phyloP scores from a whole-genome alignment of 2,113 vertebrate genomes.

The Symphodus melops region DNA sequence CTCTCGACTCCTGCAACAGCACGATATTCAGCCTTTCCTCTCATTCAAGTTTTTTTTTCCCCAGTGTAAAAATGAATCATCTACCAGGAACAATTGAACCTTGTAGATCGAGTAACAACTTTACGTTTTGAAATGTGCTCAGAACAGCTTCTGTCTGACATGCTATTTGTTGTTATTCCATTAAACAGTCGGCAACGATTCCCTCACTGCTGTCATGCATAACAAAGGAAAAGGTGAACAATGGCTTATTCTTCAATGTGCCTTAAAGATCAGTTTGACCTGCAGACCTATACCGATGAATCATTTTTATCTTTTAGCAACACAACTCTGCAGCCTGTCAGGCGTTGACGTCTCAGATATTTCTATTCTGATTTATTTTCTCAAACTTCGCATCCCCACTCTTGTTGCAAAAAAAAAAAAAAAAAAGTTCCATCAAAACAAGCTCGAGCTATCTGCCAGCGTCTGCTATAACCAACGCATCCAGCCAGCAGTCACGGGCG shows the following conservation, averaged over 20 bases:
- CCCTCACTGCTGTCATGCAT: neutral
- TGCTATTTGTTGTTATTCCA: neutral
- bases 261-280: slow-evolving; percentile 9
- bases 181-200: neutral
- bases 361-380: neutral
- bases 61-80: neutral
- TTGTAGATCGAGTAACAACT: no score
- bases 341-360: neutral
- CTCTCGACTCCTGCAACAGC: neutral
- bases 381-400: neutral
- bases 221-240: neutral
- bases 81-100: neutral
- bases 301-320: slow-evolving; percentile 11
- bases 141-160: neutral
- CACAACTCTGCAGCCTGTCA: neutral
- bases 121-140: neutral
- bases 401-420: slow-evolving; percentile 19
- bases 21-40: no score
- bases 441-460: slow-evolving; percentile 5
- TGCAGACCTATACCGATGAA: neutral
- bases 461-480: neutral
- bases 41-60: neutral
- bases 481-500: neutral
- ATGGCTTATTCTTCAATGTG: neutral
- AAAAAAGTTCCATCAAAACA: neutral